Conservation (phyloP, 2,797 vertebrate species). For the Schizopygopsis pylzovi region DNA sequence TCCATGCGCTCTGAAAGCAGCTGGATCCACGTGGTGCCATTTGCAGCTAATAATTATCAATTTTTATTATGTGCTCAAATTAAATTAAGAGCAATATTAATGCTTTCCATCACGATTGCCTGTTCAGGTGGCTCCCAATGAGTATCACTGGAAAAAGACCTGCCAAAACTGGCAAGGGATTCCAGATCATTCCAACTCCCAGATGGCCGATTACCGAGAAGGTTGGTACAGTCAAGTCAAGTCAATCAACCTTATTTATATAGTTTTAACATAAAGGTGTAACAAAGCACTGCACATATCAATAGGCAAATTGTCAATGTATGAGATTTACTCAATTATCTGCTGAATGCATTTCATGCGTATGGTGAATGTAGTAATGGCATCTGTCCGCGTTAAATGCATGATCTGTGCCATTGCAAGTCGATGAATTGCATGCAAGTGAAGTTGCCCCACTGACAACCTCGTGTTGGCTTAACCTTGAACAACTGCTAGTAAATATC, state of each 20-base stretch:
- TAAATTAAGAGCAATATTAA: constrained; percentile 11
- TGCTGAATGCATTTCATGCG: too few relatives aligned
- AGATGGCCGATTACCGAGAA: constrained; percentile 81
- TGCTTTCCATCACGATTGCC: constrained; percentile 49
- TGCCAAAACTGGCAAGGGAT: constrained; percentile 85
- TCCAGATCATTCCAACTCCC: constrained; percentile 87
- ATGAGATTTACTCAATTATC: too few relatives aligned
- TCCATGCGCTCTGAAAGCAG: constrained; percentile 13
- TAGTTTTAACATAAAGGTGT: not conserved
- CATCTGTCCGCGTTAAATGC: too few relatives aligned
- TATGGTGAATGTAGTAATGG: too few relatives aligned
- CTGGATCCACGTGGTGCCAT: constrained; percentile 15
- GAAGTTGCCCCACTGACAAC: too few relatives aligned
- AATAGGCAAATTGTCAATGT: too few relatives aligned
- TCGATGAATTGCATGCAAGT: too few relatives aligned
- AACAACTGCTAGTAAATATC: too few relatives aligned
- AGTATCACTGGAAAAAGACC: constrained; percentile 83
- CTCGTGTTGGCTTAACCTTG: too few relatives aligned
- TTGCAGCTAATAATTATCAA: constrained; percentile 12
- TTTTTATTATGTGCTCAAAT: not conserved
- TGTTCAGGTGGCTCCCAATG: constrained; percentile 77
- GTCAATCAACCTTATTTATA: too few relatives aligned
- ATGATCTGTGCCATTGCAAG: too few relatives aligned
- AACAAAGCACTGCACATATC: too few relatives aligned
- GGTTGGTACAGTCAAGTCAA: constrained; percentile 84